Conservation (phyloP, 92 coral and sea anemone genomes). For the Galaxea fascicularis region DNA sequence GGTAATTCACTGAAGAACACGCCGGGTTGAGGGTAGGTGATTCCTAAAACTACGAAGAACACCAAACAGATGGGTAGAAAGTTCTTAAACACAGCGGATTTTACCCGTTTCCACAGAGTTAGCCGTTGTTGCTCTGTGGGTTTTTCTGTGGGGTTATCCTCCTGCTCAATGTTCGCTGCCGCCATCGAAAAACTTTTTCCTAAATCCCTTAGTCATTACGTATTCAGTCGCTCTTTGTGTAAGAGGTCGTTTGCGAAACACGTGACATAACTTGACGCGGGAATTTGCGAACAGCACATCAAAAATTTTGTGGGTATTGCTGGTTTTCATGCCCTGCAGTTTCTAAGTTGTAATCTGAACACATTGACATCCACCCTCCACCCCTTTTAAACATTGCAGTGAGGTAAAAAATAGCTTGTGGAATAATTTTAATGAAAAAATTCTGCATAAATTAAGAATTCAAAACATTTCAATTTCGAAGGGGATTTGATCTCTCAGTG, state of each 20-base stretch:
- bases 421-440: too few relatives aligned
- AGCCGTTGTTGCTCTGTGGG: not conserved
- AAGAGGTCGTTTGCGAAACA: not conserved
- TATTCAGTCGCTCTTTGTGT: not conserved
- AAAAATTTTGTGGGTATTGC: too few relatives aligned
- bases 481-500: too few relatives aligned
- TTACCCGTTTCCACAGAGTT: constrained; percentile 5
- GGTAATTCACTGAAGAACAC: constrained; percentile 78
- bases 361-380: too few relatives aligned
- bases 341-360: too few relatives aligned
- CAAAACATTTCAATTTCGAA: too few relatives aligned
- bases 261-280: not conserved
- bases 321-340: not conserved
- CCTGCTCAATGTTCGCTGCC: not conserved
- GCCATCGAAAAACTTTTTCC: constrained; percentile 12
- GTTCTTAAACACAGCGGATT: constrained; percentile 59
- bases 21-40: constrained; percentile 79
- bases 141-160: not conserved
- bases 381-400: too few relatives aligned
- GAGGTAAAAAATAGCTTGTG: too few relatives aligned
- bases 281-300: not conserved
- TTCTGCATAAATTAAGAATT: too few relatives aligned
- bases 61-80: constrained; percentile 74
- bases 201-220: not conserved
- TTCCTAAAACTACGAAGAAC: constrained; percentile 73